Base-by-base conservation (phyloP, 1,140 invertebrate genomes). In the Conopomorpha cramerella region DNA sequence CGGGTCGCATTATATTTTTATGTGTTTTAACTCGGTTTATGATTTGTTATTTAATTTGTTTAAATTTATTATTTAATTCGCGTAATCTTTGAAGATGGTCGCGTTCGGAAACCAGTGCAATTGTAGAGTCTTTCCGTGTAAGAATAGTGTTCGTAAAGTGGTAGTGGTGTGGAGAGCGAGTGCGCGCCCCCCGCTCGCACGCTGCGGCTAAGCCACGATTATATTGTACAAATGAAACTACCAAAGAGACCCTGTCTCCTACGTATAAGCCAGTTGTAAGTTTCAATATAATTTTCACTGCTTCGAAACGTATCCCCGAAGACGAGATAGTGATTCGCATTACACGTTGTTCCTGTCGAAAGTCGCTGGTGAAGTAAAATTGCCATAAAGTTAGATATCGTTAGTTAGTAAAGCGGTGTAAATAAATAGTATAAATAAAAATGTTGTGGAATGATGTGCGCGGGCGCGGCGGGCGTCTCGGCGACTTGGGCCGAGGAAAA, bases 211-310 rank as follows among this genome's bases (percentile, higher is more conserved):
- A 55, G 55, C 72, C 64, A 68, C 46, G 71, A 54, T 62, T 57
- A 64, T 67, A 68, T 79, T 79, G 77, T 79, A 79, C 77, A 79
- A 79, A 79, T 68, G 77, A 67, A 67, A 70, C 74, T 79, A 79
- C 77, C 77, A 79, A 79, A 79, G 77, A 79, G 77, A 78, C 74
- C 58, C 73, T 73, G 77, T 79, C 77, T 79, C 77, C 64, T 78
- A 77, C 62, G 58, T 61, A 63, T 68, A 71, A 63, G 56, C 51
- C 55, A 72, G 65, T 66, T 58, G 59, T 74, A 70, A 71, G 57
- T 70, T 63, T 55, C 52, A 64, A n/a, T n/a, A n/a, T n/a, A n/a
- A n/a, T n/a, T n/a, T n/a, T n/a, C n/a, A n/a, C n/a, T n/a, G n/a
- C n/a, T n/a, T n/a, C n/a, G n/a, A n/a, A n/a, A n/a, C n/a, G n/a